Base-by-base conservation (phyloP, 2,888 invertebrate genomes). In the Cephonodes hylas region DNA sequence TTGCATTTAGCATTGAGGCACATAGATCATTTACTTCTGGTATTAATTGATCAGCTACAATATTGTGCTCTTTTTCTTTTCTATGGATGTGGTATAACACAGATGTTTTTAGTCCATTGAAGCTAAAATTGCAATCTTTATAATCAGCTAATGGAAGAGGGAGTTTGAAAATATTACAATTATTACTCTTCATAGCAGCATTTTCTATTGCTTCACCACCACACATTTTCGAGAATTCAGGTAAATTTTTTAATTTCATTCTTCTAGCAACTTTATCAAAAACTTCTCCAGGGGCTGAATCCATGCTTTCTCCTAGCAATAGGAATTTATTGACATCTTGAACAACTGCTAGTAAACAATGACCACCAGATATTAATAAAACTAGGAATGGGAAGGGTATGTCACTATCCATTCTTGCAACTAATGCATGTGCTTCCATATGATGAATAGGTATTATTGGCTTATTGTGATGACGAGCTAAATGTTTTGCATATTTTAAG, bases 371-470 rank as follows among this genome's bases (percentile, higher is more conserved):
- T 73, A 98, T 96, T 42, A 99, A 89, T 23, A 99, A 91, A 23
- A 96, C 96, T 65, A 99, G 88, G 88, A 96, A 99, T 57, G 99
- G 99, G 91, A 96, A 99, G 56, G 94, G 85, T 60, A 98, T 91
- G 72, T 94, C 81, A 77, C 95, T 76, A 44, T 91, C 89, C 95
- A 99, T 96, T 83, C 99, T 94, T 6, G 95, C 96, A 34, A 97
- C 97, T 61, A 99, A 90, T 10, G 99, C 99, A 93, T 99, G 99
- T 0, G 99, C 99, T 92, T 99, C 96, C 99, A 99, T 99, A 75
- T 99, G 99, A 89, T 99, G 99, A 68, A 99, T 96, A 0, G 99
- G 99, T 81, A 99, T 97, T 61, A 99, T 93, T 0, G 99, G 99
- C 84, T 96, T 97, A 0, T 93, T 91, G 68, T 94, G 92, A 58